Base-by-base conservation (phyloP, 2,797 vertebrate genomes). In the Pangasius djambal region DNA sequence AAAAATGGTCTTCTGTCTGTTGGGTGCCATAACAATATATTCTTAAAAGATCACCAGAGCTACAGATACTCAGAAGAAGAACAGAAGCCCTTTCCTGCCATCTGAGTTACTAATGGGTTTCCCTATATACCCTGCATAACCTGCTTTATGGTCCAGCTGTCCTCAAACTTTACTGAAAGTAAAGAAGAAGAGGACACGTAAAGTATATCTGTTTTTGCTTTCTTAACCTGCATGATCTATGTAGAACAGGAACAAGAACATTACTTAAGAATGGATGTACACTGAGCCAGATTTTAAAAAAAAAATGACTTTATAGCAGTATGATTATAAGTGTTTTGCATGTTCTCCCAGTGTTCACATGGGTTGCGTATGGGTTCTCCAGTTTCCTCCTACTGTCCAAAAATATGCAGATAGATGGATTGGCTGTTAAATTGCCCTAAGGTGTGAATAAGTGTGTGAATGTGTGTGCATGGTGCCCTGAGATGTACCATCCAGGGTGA, bases 31-130 rank as follows among this genome's bases (percentile, higher is more conserved):
- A 61, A 63, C 52, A 5, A 50, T 59, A 79, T 81, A 70, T 79
- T 61, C 37, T 34, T 69, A 37, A 81, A 86, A 48, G 75, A 72
- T 57, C 20, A 72, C 83, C 8, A 10, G 78, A 22, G 18, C 57
- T 61, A 12, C 83, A 44, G n/a, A 31, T 20, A 31, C 28, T 57
- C 25, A 48, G 52, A 81, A 44, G 18, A 82, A 70, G 48, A 86
- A 77, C 34, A 75, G 72, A 85, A 57, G 72, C 37, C 37, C 85
- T 75, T 44, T 31, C 31, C 55, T 63, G 40, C 77, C 31, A 18
- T 83, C 85, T 7, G 65, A 79, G 67, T 89, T 86, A 86, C 78
- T 55, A 85, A 89, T 86, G 52, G 52, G 37, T 74, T 82, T 83
- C 77, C 40, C 18, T 44, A 50, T 69, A 79, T 89, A 79, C n/a